Base-by-base conservation (phyloP, 1,140 invertebrate species). In the Portunus trituberculatus region DNA sequence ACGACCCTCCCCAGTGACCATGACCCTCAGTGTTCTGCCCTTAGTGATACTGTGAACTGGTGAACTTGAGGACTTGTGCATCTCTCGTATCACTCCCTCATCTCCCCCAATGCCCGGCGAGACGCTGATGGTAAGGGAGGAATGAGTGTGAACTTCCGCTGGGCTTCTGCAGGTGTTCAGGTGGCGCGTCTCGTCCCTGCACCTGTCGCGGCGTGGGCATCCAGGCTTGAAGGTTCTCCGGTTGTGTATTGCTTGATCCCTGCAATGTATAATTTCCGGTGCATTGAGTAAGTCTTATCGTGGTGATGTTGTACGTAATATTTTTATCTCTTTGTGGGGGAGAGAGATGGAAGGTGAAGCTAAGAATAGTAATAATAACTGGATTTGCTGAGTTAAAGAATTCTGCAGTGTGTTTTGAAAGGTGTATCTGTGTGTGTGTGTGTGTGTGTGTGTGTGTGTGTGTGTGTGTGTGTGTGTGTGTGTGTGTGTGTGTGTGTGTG, bases 271-370 rank as follows among this genome's bases (percentile, higher is more conserved):
- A 92, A 91, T 95, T 95, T 95, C 92, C 91, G 91, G 91, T 84
- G 91, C 88, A 92, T 92, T 95, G 94, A 95, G 92, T 95, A 92
- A 86, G 91, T 86, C 88, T 95, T 95, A 92, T 84, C 91, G 91
- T 86, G 91, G 91, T 89, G 92, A 95, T 92, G 88, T 89, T 95
- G 52, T 59, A 59, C 2, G 52, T 59, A 59, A 59, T 59, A 82
- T 93, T 91, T 86, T 93, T 95, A 89, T 76, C 91, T 91, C 87
- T 91, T 91, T 95, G 83, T 82, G 4, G 39, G 39, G 91, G 94
- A 76, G 45, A 29, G 45, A 52, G 84, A 86, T 6, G 94, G 89
- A 46, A 32, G 46, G 48, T 48, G 4, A 82, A 12, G 48, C 16
- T 12, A 59, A 59, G 52, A 59, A 12, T 59, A 29, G 59, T 59